Evolutionary conservation across 2,797 vertebrate species (phyloP).

Genomic region (Acanthis flammea): DNA sequence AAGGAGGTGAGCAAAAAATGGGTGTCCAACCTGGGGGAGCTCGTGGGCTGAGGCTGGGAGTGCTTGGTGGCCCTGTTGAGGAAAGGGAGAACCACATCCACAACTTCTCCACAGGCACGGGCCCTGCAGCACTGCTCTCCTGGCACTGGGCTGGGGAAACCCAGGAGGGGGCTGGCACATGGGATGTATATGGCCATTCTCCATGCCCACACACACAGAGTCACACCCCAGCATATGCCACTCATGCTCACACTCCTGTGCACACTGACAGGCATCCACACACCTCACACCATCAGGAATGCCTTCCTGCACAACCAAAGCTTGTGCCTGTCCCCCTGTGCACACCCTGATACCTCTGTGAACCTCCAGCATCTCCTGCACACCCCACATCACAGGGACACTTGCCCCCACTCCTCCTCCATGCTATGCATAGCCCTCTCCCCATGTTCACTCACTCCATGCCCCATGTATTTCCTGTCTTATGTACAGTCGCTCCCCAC

Average conservation of each 20-base stretch:
- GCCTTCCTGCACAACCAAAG: neutral
- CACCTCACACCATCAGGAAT: rapidly evolving
- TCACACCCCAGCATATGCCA: neutral
- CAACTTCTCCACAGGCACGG: neutral
- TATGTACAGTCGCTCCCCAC: neutral
- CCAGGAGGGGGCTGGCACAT: rapidly evolving
- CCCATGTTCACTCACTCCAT: rapidly evolving
- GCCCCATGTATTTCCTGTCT: neutral
- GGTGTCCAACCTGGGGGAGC: neutral
- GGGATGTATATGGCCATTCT: neutral
- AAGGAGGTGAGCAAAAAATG: neutral
- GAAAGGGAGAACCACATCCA: neutral
- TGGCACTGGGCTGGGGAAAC: neutral
- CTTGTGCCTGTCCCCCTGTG: rapidly evolving
- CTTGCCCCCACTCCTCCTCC: neutral
- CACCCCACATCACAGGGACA: neutral
- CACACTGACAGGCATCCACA: neutral
- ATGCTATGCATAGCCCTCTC: neutral
- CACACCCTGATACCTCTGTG: neutral
- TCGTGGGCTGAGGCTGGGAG: rapidly evolving
- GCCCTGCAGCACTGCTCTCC: neutral
- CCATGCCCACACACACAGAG: neutral
- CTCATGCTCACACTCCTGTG: neutral
- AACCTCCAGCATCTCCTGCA: neutral
- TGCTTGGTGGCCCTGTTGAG: rapidly evolving